Evolutionary conservation across 2,113 vertebrate genomes (phyloP).

Genomic region (Falcunculus frontatus): DNA sequence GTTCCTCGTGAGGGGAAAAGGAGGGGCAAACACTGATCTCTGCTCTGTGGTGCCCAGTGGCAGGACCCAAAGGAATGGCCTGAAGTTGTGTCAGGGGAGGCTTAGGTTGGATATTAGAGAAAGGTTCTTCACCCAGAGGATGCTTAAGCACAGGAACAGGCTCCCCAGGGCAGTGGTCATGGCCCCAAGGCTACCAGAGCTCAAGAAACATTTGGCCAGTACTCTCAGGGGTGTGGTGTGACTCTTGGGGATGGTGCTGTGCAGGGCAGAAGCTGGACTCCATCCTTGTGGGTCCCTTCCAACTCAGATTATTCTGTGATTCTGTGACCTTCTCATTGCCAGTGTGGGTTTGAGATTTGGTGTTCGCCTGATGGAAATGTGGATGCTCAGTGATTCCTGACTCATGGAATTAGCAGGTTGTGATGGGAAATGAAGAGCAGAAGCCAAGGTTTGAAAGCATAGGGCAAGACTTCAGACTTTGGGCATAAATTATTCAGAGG

Average conservation of each 20-base stretch:
- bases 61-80: neutral
- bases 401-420: neutral
- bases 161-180: neutral
- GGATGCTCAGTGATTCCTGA: neutral
- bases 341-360: neutral
- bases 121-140: neutral
- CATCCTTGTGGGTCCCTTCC: neutral
- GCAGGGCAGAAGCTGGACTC: neutral
- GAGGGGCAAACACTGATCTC: neutral
- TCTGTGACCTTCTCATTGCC: neutral
- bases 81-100: neutral
- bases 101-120: neutral
- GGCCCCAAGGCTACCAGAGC: neutral
- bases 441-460: neutral
- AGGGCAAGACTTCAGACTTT: neutral
- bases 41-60: neutral
- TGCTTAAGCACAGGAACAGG: neutral
- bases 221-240: fast-evolving
- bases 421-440: neutral
- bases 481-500: neutral
- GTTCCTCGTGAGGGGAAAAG: neutral
- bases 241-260: neutral
- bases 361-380: neutral
- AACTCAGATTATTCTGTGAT: neutral
- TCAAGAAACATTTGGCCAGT: fast-evolving